Base-by-base conservation (phyloP, 2,113 vertebrate species). In the Rutilus rutilus region DNA sequence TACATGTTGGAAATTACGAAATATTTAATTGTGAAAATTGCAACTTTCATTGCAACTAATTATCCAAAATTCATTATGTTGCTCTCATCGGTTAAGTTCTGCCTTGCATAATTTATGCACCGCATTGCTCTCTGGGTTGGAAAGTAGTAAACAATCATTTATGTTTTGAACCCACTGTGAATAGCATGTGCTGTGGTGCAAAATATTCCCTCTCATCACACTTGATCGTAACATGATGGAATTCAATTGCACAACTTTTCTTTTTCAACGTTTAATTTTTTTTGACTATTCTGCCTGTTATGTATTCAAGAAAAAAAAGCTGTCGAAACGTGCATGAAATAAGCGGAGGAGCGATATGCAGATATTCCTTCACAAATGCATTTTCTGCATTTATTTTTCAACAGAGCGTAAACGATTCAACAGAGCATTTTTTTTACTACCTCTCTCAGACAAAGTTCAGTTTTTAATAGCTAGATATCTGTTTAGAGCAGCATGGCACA, bases 401-500 rank as follows among this genome's bases (percentile, higher is more conserved):
- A 59, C 21, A 60, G 50, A 5, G 17, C 21, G 1, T 52, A 54
- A 52, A 54, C 1, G 17, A 4, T 33, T 15, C 50, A 78, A 59
- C 21, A 78, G 27, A 11, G 17, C 30, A 4, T 52, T 33, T 15
- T 10, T 17, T 80, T 42, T 42, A 65, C 59, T 81, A 27, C 23
- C 11, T 10, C 30, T 79, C 23, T 14, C 15, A 17, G 60, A 30
- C 27, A 77, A 78, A 78, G 19, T 25, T 79, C 11, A 33, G 60
- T 27, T 81, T 57, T 50, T 65, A 5, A 65, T 62, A 25, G 60
- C 54, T 12, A 79, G 54, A 81, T 81, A 81, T 65, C 10, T 6
- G 21, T 42, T n/a, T n/a, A 39, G 11, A 78, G 19, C 39, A 65
- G 42, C 17, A 47, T 67, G 82, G 62, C 85, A 86, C 83, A 78